These are phyloP conservation scores for Rhineura floridana DNA, from an alignment of 2,113 vertebrate species.

Conservation along the genomic window DNA sequence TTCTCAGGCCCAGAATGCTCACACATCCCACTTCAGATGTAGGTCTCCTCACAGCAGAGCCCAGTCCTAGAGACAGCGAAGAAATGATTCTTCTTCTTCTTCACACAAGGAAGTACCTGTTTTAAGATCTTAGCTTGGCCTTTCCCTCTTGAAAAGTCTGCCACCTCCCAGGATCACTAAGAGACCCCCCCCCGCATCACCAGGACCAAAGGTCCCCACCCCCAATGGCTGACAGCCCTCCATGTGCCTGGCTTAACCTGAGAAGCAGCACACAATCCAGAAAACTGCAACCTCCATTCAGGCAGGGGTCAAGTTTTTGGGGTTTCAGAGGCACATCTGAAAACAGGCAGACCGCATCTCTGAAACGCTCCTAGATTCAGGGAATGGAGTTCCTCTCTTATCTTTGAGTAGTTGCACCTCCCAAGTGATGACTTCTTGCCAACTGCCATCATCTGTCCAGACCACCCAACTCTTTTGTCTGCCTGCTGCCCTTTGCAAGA, in stretches of 20 bases:
- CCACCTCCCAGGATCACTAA: not conserved
- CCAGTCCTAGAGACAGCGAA: too few relatives aligned
- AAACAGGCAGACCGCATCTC: not conserved
- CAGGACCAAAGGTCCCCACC: not conserved
- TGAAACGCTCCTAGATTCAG: not conserved
- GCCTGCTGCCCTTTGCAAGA: not conserved
- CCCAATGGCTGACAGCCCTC: not conserved
- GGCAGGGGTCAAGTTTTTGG: not conserved
- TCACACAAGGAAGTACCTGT: not conserved
- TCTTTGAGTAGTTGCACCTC: not conserved
- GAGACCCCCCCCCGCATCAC: too few relatives aligned
- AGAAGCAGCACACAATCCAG: not conserved
- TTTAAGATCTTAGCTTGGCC: not conserved
- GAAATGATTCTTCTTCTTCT: too few relatives aligned
- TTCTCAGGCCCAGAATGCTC: not conserved
- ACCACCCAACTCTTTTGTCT: too few relatives aligned
- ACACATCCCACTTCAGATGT: not conserved
- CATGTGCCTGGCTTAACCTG: not conserved
- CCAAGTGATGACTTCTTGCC: too few relatives aligned
- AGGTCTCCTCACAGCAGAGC: not conserved
- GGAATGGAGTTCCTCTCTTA: not conserved
- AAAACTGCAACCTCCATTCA: accelerated
- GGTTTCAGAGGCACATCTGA: not conserved
- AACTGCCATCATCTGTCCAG: not conserved
- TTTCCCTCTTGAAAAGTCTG: not conserved